Conservation (phyloP, 2,797 vertebrate species). For the Sparidentex hasta region DNA sequence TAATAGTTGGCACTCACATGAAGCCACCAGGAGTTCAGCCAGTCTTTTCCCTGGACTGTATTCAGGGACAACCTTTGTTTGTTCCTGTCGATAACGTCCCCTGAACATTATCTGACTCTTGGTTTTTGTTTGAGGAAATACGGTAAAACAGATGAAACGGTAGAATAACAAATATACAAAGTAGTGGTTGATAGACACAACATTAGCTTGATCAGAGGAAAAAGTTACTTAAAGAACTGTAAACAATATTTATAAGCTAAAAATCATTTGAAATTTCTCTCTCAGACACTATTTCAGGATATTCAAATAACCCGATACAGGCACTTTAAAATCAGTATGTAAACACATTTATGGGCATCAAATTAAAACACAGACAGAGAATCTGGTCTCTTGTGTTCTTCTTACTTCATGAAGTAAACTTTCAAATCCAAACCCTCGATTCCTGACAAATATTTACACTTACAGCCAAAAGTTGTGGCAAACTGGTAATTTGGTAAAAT, state of each 20-base stretch:
- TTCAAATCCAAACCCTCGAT: not conserved
- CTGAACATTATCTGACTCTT: too few relatives aligned
- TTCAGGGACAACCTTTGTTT: too few relatives aligned
- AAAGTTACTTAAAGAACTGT: not conserved
- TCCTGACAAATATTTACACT: not conserved
- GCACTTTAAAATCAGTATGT: constrained; percentile 4
- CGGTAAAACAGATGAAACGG: not conserved
- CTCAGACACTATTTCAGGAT: not conserved
- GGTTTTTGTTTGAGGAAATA: too few relatives aligned
- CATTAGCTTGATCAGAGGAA: not conserved
- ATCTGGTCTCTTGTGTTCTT: not conserved
- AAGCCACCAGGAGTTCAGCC: too few relatives aligned
- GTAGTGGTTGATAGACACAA: not conserved
- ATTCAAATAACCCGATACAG: not conserved
- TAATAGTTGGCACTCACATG: too few relatives aligned
- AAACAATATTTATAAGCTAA: constrained; percentile 9
- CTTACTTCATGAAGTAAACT: constrained; percentile 8
- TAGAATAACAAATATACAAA: not conserved
- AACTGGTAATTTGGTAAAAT: constrained; percentile 7
- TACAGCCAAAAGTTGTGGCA: not conserved
- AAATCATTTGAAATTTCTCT: not conserved
- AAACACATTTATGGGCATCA: constrained; percentile 4
- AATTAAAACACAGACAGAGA: not conserved
- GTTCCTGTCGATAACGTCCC: too few relatives aligned
- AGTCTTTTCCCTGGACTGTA: too few relatives aligned